A percentile compares a stretch with the other conserved stretches of the same genome.
Conservation (phyloP, 2,888 invertebrate genomes). For the Sthenelais limicola region DNA sequence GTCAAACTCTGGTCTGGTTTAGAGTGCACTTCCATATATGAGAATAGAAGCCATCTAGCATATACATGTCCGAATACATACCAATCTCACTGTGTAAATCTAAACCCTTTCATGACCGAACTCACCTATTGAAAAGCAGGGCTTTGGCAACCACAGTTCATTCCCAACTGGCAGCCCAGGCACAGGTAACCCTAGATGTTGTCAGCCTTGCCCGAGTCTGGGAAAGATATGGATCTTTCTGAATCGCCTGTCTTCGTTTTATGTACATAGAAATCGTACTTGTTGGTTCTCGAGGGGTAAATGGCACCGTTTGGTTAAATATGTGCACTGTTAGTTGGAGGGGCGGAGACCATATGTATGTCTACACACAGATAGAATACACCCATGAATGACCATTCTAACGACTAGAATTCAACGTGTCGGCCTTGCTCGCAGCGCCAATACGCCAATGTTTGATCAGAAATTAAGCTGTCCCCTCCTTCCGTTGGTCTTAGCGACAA, state of each 20-base stretch:
- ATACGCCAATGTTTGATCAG: not conserved
- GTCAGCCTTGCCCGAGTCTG: not conserved
- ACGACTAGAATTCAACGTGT: slow-evolving; percentile 6
- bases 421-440: not conserved
- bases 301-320: slow-evolving; percentile 10
- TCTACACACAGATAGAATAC: slow-evolving; percentile 7
- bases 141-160: not conserved
- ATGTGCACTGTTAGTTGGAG: slow-evolving; percentile 18
- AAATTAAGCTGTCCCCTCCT: slow-evolving; percentile 23
- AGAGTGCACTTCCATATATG: not conserved
- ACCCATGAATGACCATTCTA: slow-evolving; percentile 29
- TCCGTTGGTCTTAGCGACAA: not conserved
- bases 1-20: too few species aligned
- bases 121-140: not conserved
- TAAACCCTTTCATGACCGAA: slow-evolving; percentile 4
- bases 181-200: slow-evolving; percentile 5
- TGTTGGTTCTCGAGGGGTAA: slow-evolving; percentile 15
- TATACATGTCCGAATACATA: not conserved
- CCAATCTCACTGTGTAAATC: slow-evolving; percentile 13
- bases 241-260: too few species aligned
- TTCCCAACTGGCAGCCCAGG: not conserved
- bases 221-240: too few species aligned
- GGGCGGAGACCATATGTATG: slow-evolving; percentile 34
- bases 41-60: not conserved
- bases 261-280: too few species aligned